Conservation (phyloP, 1,140 invertebrate species). For the Tetragonula clypearis region DNA sequence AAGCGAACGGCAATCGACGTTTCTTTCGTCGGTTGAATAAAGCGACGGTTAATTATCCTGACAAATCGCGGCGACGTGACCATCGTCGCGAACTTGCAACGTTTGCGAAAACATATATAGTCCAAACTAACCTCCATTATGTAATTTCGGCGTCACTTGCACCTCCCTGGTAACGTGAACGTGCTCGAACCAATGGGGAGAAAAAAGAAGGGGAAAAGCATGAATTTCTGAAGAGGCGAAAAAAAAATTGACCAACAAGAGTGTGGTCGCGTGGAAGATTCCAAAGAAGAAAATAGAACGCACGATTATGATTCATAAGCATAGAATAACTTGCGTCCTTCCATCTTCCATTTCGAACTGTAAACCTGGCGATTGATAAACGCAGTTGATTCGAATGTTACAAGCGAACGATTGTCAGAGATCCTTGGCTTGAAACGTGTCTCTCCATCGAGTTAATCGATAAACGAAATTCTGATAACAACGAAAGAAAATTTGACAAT, state of each 20-base stretch:
- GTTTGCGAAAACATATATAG: conserved; percentile 5
- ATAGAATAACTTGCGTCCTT: too few relatives aligned
- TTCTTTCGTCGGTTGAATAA: conserved; percentile 26
- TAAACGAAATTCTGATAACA: too few relatives aligned
- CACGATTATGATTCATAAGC: too few relatives aligned
- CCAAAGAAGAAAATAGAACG: too few relatives aligned
- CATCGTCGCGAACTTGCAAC: background rate
- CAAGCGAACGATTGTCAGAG: too few relatives aligned
- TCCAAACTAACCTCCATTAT: background rate
- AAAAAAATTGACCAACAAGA: background rate
- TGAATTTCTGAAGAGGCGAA: background rate
- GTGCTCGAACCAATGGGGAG: background rate
- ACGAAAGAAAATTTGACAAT: too few relatives aligned
- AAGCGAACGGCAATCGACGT: conserved; percentile 27
- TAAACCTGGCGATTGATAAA: too few relatives aligned
- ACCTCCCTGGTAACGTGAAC: background rate
- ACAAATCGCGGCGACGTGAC: conserved; percentile 30
- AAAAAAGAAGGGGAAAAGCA: background rate
- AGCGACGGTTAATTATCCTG: conserved; percentile 30
- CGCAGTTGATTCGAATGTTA: too few relatives aligned
- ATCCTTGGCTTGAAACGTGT: too few relatives aligned
- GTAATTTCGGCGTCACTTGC: background rate
- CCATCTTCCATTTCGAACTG: too few relatives aligned
- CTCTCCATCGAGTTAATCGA: too few relatives aligned
- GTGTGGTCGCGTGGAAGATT: background rate